Base-by-base conservation (phyloP, 2,888 invertebrate species). In the Scrobipalpa costella region DNA sequence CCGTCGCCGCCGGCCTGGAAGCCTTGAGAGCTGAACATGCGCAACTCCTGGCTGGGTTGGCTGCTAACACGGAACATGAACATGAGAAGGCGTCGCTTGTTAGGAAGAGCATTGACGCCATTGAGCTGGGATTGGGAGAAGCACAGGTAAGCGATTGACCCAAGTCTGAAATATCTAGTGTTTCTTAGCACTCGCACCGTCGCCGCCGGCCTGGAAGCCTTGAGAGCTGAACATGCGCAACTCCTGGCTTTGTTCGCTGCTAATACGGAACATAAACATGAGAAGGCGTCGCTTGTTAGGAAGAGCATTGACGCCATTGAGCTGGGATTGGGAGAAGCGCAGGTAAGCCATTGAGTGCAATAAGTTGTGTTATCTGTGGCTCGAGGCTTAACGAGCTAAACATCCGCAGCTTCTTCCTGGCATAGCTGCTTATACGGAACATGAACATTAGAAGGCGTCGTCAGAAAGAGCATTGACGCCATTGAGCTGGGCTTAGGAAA, bases 231-330 rank as follows among this genome's bases (percentile, higher is more conserved):
- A 86, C 98, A 99, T 92, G 94, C 96, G 68, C 97, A 98, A 71
- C 95, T 99, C 68, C 94, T 98, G 69, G 96, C 96, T 74, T 96
- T 97, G 13, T 89, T 96, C 63, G 93, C 94, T 2, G 94, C 94
- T 66, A 93, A 92, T 68, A 92, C 93, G 0, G 93, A 80, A 40
- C 94, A 95, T 69, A 94, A 96, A 62, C 93, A 94, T 66, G 96
- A 96, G 87, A 98, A 98, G 90, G 94, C 95, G 0, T 94, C 95
- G 62, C 94, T 99, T 68, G 94, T 99, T 66, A 95, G 96, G 79
- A 98, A 98, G 90, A 98, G 98, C 80, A 95, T 99, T 68, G 99
- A 99, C 76, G 97, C 97, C 90, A 98, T 99, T 75, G 98, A 99
- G 84, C 93, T 99, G 64, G 99, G 99, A 8, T 90, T 99, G 49